These are phyloP conservation scores for Melanargia galathea DNA, from an alignment of 2,888 invertebrate species.

Conservation along the genomic window DNA sequence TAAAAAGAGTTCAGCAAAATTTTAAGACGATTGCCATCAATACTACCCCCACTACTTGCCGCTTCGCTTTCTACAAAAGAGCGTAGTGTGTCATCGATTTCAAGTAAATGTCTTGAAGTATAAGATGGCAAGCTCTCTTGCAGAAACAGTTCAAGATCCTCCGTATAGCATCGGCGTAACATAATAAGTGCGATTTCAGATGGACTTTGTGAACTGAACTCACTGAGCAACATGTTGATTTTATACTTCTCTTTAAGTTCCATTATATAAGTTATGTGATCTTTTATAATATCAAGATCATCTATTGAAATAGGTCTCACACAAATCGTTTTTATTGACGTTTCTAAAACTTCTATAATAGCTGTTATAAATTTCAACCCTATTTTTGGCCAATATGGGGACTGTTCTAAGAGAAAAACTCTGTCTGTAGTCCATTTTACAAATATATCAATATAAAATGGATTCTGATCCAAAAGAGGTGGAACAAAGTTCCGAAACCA, in stretches of 20 bases:
- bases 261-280: conserved; percentile 65
- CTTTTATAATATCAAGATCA: conserved; percentile 67
- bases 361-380: conserved; percentile 73
- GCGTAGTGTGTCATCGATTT: conserved; percentile 68
- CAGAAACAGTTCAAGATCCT: conserved; percentile 70
- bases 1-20: conserved; percentile 66
- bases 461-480: conserved; percentile 67
- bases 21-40: conserved; percentile 67
- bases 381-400: conserved; percentile 78
- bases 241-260: conserved; percentile 74
- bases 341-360: conserved; percentile 62
- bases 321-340: conserved; percentile 63
- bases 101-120: conserved; percentile 67
- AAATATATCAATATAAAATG: conserved; percentile 72
- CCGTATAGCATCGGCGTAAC: conserved; percentile 76
- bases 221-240: conserved; percentile 72
- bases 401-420: conserved; percentile 71
- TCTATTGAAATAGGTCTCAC: conserved; percentile 72
- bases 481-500: conserved; percentile 76
- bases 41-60: conserved; percentile 65
- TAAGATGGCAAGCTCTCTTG: conserved; percentile 69
- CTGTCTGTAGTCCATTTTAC: conserved; percentile 76
- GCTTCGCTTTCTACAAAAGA: conserved; percentile 73
- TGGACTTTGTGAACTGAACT: conserved; percentile 67
- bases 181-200: conserved; percentile 74